These are phyloP conservation scores for Carterocephalus palaemon DNA, from an alignment of 2,888 invertebrate genomes.

Conservation along the genomic window DNA sequence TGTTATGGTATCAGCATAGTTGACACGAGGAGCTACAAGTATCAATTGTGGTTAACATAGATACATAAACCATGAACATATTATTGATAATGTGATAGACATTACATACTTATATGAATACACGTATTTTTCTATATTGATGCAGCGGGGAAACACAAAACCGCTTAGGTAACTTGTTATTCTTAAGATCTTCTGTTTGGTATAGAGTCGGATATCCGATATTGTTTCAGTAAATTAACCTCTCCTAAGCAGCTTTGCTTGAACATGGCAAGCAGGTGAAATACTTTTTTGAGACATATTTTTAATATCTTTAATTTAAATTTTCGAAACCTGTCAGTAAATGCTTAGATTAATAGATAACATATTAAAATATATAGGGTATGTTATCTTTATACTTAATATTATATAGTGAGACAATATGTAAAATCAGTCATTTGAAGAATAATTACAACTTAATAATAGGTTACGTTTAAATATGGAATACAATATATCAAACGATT, in stretches of 20 bases:
- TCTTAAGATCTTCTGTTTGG: conserved; percentile 5
- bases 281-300: neutral
- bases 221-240: conserved; percentile 10
- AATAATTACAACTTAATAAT: conserved; percentile 49
- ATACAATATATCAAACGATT: conserved; percentile 24
- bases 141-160: conserved; percentile 11
- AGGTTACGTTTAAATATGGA: conserved; percentile 29
- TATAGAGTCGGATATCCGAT: conserved; percentile 2
- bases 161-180: conserved; percentile 11
- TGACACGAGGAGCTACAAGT: neutral
- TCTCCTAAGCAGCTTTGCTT: conserved; percentile 19
- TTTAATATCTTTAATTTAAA: conserved; percentile 17
- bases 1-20: too few species aligned
- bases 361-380: conserved; percentile 23
- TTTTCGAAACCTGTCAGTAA: conserved; percentile 7
- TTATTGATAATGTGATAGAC: conserved; percentile 13
- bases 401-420: conserved; percentile 24
- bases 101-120: conserved; percentile 9
- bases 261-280: conserved; percentile 7
- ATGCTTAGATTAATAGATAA: conserved; percentile 17
- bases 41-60: conserved; percentile 8
- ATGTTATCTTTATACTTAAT: conserved; percentile 21
- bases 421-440: conserved; percentile 41
- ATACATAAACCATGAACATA: conserved; percentile 7
- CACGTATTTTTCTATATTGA: too few species aligned